Evolutionary conservation across 92 coral and sea anemone genomes (phyloP), one percentile per base, ranked within the genome.

Genomic region (Epizoanthus illoricatus): DNA sequence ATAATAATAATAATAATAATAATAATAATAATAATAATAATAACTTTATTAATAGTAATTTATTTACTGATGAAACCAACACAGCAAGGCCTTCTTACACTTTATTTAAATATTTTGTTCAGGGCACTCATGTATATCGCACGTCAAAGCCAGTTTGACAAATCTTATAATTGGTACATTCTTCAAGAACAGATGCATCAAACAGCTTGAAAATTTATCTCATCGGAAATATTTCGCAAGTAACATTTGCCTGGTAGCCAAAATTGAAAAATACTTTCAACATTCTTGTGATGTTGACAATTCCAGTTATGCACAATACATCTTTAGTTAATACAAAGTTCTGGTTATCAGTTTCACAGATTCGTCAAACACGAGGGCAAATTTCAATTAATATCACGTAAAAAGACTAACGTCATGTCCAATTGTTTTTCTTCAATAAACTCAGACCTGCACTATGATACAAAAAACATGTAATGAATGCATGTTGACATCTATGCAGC

Each of bases 61-160:
- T 65, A 10, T 5, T 23, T 17, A 65, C n/a, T 10, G 17, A 23
- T 65, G 56, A 52, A 65, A 28, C 16, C 70, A 6, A 28, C 18
- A 24, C 39, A 65, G 43, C 7, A 70, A 73, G 21, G 28, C 55
- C 20, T 39, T n/a, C 9, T 60, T 39, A 10, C 56, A 75, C 40
- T 59, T 78, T 78, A 61, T 61, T 78, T 78, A 78, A 78, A 78
- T 78, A 78, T 63, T 43, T 63, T 43, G 43, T 43, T 78, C 60
- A 45, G 17, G 43, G 64, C 82, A 78, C 82, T 78, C 23, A 20
- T 42, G 11, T 49, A 11, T 47, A 76, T 41, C 63, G 43, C 17
- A 40, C 6, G 82, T 61, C 82, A 78, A 78, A 61, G 63, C 82
- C 82, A 61, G 82, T 78, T 78, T 42, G 70, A 78, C 81, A 61